Conservation (phyloP, 92 coral and sea anemone species). For the Ricordea florida region DNA sequence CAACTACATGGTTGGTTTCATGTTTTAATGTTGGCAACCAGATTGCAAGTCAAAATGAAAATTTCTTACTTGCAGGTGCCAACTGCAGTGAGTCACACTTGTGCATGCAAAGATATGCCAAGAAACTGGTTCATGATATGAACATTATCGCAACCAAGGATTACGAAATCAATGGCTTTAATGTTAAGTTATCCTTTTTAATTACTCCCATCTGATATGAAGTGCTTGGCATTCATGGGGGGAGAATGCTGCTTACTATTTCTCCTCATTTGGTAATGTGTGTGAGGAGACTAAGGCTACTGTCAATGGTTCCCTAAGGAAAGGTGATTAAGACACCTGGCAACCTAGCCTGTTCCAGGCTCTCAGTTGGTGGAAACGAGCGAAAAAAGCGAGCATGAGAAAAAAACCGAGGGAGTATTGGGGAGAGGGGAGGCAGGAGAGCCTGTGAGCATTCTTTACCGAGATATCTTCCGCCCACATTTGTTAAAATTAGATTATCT, state of each 20-base stretch:
- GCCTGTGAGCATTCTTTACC: too few relatives aligned
- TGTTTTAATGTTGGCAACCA: slow-evolving; percentile 49
- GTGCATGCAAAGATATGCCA: slow-evolving; percentile 41
- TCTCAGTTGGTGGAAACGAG: too few relatives aligned
- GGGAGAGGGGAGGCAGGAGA: too few relatives aligned
- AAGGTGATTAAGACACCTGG: slow-evolving; percentile 35
- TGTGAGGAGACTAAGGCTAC: slow-evolving; percentile 17
- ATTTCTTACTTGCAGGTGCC: slow-evolving; percentile 63
- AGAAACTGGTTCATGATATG: slow-evolving; percentile 44
- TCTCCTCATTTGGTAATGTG: slow-evolving; percentile 61
- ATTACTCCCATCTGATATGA: slow-evolving; percentile 49
- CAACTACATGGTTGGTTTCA: slow-evolving; percentile 60
- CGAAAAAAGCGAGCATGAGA: too few relatives aligned
- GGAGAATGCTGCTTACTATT: slow-evolving; percentile 51
- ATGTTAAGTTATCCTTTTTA: slow-evolving; percentile 31
- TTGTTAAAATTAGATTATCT: too few relatives aligned
- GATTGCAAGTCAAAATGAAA: slow-evolving; percentile 47
- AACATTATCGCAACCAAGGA: slow-evolving; percentile 10
- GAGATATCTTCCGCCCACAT: too few relatives aligned
- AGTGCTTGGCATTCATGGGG: slow-evolving; percentile 36
- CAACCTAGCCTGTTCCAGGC: too few relatives aligned
- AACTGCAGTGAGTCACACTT: slow-evolving; percentile 57
- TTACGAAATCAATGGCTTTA: neutral
- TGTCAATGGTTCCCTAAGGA: slow-evolving; percentile 41
- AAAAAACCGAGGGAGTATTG: too few relatives aligned